These are phyloP conservation scores for Scleropages formosus DNA, from an alignment of 2,797 vertebrate genomes.

Conservation along the genomic window DNA sequence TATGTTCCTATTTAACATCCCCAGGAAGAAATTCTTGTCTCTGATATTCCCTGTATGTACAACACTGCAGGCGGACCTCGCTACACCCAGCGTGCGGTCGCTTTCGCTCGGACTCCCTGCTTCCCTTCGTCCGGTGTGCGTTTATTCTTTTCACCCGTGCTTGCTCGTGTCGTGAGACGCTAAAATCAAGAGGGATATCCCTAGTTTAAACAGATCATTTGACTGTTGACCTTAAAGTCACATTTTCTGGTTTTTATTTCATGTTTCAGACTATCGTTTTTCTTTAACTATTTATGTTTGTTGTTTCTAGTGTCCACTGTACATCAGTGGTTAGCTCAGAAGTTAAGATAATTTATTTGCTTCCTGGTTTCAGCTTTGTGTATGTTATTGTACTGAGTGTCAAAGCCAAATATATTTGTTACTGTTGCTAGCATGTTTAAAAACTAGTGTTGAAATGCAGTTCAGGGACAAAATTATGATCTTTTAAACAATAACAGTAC, in stretches of 20 bases:
- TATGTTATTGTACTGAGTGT: conserved; percentile 83
- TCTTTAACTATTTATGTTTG: conserved; percentile 76
- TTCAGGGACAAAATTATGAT: conserved; percentile 70
- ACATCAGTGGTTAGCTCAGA: conserved; percentile 91
- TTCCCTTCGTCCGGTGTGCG: conserved; percentile 62
- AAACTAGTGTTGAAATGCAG: conserved; percentile 64
- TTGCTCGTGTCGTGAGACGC: conserved; percentile 99
- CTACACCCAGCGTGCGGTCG: too few relatives aligned
- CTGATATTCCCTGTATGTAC: too few relatives aligned
- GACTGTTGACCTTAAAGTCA: conserved; percentile 78
- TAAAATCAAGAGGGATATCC: conserved; percentile 87
- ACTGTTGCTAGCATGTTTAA: conserved; percentile 80
- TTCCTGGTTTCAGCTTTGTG: conserved; percentile 83
- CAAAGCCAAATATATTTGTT: conserved; percentile 91
- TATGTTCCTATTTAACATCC: too few relatives aligned
- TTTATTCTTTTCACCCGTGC: conserved; percentile 74
- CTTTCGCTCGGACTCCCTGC: neutral
- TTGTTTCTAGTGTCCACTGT: conserved; percentile 83
- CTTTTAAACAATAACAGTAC: conserved; percentile 55
- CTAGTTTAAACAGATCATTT: conserved; percentile 67
- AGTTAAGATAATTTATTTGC: conserved; percentile 97
- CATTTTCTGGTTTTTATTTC: conserved; percentile 66
- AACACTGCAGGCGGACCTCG: too few relatives aligned
- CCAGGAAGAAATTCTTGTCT: too few relatives aligned
- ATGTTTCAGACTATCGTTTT: conserved; percentile 53